Base-by-base conservation (phyloP, 2,888 invertebrate genomes). In the Epinotia nisella region DNA sequence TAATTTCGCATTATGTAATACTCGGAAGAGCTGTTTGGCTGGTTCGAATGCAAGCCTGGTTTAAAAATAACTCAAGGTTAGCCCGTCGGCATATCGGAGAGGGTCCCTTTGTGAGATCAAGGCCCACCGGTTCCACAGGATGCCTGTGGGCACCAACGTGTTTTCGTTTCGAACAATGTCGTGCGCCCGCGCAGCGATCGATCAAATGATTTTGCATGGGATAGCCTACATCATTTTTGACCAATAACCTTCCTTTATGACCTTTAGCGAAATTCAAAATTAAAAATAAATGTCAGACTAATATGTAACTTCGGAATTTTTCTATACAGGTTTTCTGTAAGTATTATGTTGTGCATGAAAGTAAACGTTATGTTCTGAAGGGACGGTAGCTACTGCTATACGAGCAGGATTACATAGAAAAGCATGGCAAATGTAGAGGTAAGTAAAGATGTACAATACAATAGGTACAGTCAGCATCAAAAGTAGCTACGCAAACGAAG, bases 11-110 rank as follows among this genome's bases (percentile, higher is more conserved):
- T 93, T 93, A 93, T 92, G 88, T 92, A 93, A 93, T 90, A 92
- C 87, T 90, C 89, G 93, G 92, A 93, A 93, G 87, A 91, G 89
- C 85, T 82, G 91, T 82, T 83, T 77, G 90, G 84, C 87, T 83
- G 90, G 92, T 89, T 88, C 88, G 89, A 86, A 89, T 91, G 91
- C 91, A 92, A 76, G 76, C 85, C 82, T 83, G 85, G 89, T 87
- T 89, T 92, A 92, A 91, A 93, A 93, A 93, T 93, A 93, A 90
- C 93, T 82, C 93, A 93, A 93, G 93, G 93, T 90, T 92, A 91
- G 84, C 86, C 85, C 84, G 84, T 79, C 84, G 85, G 85, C 78
- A 78, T 73, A 85, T 85, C 83, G 80, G 80, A 81, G 88, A 89
- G 92, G 91, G 92, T 91, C 85, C 91, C 87, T 91, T 92, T 90